Percentiles rank a stretch among this genome's conserved stretches.
phyloP scores from a whole-genome alignment of 2,797 vertebrate genomes.

The Tolypeutes matacus region DNA sequence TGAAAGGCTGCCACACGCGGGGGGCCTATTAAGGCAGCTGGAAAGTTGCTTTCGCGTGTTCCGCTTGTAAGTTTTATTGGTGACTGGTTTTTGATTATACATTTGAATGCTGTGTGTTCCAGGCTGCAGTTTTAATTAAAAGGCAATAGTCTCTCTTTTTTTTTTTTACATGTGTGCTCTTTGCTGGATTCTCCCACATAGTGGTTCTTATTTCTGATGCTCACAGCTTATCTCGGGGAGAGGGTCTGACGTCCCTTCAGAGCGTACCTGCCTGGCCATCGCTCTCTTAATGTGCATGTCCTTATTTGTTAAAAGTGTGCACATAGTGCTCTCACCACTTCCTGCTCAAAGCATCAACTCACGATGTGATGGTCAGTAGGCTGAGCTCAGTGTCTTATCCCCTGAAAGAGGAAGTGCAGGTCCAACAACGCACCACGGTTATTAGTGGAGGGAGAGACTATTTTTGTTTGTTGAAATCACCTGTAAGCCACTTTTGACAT shows the following conservation, averaged over 20 bases:
- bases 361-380: not conserved
- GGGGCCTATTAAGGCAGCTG: slow-evolving; percentile 94
- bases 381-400: not conserved
- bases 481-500: not conserved
- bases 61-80: slow-evolving; percentile 93
- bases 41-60: slow-evolving; percentile 91
- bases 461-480: slow-evolving; percentile 38
- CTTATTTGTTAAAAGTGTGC: slow-evolving; percentile 29
- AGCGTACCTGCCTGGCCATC: not conserved
- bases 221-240: slow-evolving; percentile 49
- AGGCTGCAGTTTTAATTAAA: slow-evolving; percentile 90
- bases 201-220: slow-evolving; percentile 63
- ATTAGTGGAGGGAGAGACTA: not conserved
- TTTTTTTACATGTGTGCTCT: slow-evolving; percentile 78
- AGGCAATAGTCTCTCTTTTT: slow-evolving; percentile 84
- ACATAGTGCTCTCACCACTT: not conserved
- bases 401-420: not conserved
- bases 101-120: slow-evolving; percentile 89
- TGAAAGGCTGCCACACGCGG: slow-evolving; percentile 92
- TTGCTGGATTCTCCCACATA: slow-evolving; percentile 78
- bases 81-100: slow-evolving; percentile 93
- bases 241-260: not conserved
- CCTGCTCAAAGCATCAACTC: not conserved
- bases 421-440: not conserved
- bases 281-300: not conserved